Base-by-base conservation (phyloP, 2,888 invertebrate genomes). In the Hirtodrosophila confusa region DNA sequence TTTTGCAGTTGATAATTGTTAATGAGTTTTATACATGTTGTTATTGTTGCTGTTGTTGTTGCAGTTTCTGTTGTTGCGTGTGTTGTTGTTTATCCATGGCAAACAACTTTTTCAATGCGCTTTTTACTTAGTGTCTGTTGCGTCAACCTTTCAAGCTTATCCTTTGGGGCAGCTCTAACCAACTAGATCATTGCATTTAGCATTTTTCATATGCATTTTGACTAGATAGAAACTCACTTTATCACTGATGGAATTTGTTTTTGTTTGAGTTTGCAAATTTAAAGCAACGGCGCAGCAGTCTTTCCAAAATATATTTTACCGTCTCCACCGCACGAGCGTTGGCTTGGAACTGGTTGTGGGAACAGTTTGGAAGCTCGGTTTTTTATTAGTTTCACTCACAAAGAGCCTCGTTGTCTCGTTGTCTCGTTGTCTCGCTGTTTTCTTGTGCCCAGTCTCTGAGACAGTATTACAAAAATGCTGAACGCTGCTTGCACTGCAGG, bases 321-420 rank as follows among this genome's bases (percentile, higher is more conserved):
- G 86, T 73, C 77, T 70, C 69, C 35, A 83, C 78, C 58, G 74
- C 64, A 70, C 78, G 75, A 83, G 66, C 58, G 70, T 60, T 78
- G 49, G 48, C 75, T 73, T 73, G 60, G 69, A 88, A 89, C 89
- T 89, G 88, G 79, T 80, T 80, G 76, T 89, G 85, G 88, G 84
- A 89, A 88, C 86, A 88, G 80, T 84, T 86, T 77, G 54, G 54
- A 47, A 71, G 66, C 72, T 75, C 68, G 85, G 88, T 89, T 89
- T 89, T 89, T 89, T 89, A 89, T 89, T 78, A 89, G 73, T 88
- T 89, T 76, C 74, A 78, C 73, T 76, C 77, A 89, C 89, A 89
- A 89, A 85, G 88, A 80, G 71, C 63, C 67, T 83, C 80, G 83
- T 89, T 89, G 89, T 89, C 78, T 47, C 80, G 83, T 89, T 89